Conservation (phyloP, 2,797 vertebrate species). For the Chelmon rostratus region DNA sequence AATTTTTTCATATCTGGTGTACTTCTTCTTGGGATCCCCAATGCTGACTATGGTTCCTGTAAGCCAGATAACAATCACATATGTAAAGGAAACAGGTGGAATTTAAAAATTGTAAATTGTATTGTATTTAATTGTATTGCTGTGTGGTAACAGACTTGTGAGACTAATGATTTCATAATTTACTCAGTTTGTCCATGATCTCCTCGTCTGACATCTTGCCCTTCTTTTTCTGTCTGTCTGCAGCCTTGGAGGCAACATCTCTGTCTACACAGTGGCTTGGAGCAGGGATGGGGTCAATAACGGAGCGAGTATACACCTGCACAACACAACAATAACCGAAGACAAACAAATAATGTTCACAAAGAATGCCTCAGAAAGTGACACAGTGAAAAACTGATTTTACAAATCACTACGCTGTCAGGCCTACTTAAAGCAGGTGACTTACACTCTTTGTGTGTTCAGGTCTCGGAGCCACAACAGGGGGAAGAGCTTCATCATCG, state of each 20-base stretch:
- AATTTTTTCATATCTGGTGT: constrained; percentile 98
- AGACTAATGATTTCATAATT: not conserved
- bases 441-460: constrained; percentile 98
- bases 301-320: constrained; percentile 96
- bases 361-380: not conserved
- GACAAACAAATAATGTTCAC: not conserved
- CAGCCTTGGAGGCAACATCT: constrained; percentile 88
- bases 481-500: constrained; percentile 93
- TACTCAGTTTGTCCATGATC: constrained; percentile 99
- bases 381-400: too few relatives aligned
- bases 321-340: constrained; percentile 15
- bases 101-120: too few relatives aligned
- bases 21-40: constrained; percentile 99
- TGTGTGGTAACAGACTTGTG: not conserved
- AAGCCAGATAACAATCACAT: constrained; percentile 22
- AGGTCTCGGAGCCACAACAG: constrained; percentile 94
- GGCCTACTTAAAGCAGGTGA: not conserved
- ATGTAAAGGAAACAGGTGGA: not conserved
- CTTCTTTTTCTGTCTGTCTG: constrained; percentile 95
- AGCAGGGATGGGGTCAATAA: constrained; percentile 96
- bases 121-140: too few relatives aligned
- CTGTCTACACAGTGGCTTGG: constrained; percentile 86
- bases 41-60: constrained; percentile 98
- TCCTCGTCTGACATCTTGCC: constrained; percentile 98
- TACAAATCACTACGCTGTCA: not conserved